Evolutionary conservation across 2,888 invertebrate species (phyloP).

Genomic region (Coleophora deauratella): DNA sequence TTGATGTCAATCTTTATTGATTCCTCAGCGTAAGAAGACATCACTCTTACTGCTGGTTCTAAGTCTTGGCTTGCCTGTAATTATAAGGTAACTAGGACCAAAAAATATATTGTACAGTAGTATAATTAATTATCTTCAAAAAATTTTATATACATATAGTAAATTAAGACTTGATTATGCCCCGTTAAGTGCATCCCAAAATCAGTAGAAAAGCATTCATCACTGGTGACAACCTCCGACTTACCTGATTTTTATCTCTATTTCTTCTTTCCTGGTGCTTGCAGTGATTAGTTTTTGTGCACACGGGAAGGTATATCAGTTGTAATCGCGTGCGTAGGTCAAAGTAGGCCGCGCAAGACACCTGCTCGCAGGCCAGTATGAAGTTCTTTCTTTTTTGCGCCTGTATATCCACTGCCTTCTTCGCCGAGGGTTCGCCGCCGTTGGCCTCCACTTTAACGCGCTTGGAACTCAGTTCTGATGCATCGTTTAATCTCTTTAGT

Average conservation of each 20-base stretch:
- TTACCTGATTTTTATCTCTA: slow-evolving; percentile 25
- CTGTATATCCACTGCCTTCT: slow-evolving; percentile 26
- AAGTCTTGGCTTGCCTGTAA: not conserved
- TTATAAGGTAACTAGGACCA: not conserved
- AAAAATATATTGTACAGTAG: too few relatives aligned
- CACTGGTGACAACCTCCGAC: slow-evolving; percentile 17
- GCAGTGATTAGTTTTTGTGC: slow-evolving; percentile 32
- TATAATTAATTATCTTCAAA: slow-evolving; percentile 3
- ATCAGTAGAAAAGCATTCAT: too few relatives aligned
- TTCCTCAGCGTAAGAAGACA: slow-evolving; percentile 42
- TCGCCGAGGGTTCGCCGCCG: slow-evolving; percentile 7
- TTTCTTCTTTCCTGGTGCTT: slow-evolving; percentile 27
- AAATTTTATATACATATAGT: too few relatives aligned
- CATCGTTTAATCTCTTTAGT: slow-evolving; percentile 24
- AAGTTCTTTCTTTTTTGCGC: slow-evolving; percentile 46
- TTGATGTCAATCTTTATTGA: slow-evolving; percentile 50
- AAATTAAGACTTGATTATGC: too few relatives aligned
- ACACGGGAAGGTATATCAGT: slow-evolving; percentile 40
- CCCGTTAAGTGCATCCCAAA: too few relatives aligned
- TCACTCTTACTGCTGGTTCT: slow-evolving; percentile 21
- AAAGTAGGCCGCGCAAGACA: slow-evolving; percentile 44
- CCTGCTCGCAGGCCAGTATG: slow-evolving; percentile 48
- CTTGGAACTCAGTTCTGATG: slow-evolving; percentile 22
- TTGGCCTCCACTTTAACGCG: slow-evolving; percentile 24
- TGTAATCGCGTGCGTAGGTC: slow-evolving; percentile 40